These are phyloP conservation scores for Orchestia grillus DNA, from an alignment of 1,140 invertebrate genomes.

Conservation along the genomic window DNA sequence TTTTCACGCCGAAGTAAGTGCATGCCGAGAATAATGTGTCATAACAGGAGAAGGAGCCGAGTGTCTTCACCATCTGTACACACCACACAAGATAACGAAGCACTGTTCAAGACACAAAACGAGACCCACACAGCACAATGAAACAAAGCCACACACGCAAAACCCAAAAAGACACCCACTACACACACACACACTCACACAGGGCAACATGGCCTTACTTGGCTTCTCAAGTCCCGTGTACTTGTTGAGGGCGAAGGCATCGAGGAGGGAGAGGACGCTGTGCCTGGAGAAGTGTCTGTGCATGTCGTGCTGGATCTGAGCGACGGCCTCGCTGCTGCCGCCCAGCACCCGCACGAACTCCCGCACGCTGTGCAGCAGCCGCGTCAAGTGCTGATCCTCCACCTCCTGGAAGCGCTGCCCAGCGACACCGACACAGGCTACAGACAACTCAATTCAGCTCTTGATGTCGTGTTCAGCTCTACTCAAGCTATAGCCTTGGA, in stretches of 20 bases:
- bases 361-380: slow-evolving; percentile 96
- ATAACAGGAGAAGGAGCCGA: no score
- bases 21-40: no score
- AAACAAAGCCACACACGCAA: not conserved
- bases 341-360: slow-evolving; percentile 81
- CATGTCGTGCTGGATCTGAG: slow-evolving; percentile 89
- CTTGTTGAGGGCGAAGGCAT: slow-evolving; percentile 91
- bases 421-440: not conserved
- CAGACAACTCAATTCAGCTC: no score
- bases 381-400: slow-evolving; percentile 90
- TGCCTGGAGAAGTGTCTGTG: slow-evolving; percentile 89
- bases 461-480: no score
- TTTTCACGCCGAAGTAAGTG: no score
- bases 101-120: no score
- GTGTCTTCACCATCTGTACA: no score
- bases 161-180: not conserved
- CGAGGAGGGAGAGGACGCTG: slow-evolving; percentile 90
- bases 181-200: not conserved
- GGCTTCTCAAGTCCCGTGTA: slow-evolving; percentile 92
- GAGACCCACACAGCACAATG: not conserved
- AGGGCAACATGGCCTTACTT: slow-evolving; percentile 72
- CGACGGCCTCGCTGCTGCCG: slow-evolving; percentile 77
- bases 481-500: no score
- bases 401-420: slow-evolving; percentile 89
- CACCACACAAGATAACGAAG: no score